These are phyloP conservation scores for Pangasius macronema DNA, from an alignment of 2,797 vertebrate species.

Conservation along the genomic window DNA sequence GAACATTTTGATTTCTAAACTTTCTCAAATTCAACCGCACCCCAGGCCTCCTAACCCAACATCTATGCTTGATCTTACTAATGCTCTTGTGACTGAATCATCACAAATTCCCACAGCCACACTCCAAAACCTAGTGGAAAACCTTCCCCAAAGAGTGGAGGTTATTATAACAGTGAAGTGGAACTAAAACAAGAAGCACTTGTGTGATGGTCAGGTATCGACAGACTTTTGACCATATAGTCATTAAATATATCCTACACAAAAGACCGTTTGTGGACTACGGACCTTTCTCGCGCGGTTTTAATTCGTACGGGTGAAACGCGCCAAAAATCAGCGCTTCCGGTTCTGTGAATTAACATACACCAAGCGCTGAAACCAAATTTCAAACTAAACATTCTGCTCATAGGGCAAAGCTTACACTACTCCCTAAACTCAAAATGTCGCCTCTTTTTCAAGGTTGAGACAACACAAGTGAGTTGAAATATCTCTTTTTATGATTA, in stretches of 20 bases:
- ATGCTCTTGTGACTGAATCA: not conserved
- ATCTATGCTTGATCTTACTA: not conserved
- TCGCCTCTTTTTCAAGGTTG: not conserved
- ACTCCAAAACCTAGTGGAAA: not conserved
- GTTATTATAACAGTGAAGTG: not conserved
- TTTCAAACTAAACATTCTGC: not conserved
- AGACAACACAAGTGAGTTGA: not conserved
- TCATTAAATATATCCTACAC: too few species aligned
- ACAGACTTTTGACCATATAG: not conserved
- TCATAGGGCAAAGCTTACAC: not conserved
- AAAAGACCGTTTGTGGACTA: too few species aligned
- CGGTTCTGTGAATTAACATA: not conserved
- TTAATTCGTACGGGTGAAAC: too few species aligned
- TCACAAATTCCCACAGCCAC: not conserved
- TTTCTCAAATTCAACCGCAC: not conserved
- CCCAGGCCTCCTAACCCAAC: not conserved
- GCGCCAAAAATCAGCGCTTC: constrained; percentile 5
- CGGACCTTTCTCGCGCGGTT: too few species aligned
- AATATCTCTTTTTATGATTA: not conserved
- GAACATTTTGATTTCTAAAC: not conserved
- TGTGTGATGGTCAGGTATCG: not conserved
- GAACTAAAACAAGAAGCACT: not conserved
- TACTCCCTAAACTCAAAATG: not conserved
- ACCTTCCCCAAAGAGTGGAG: not conserved
- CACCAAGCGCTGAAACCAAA: not conserved